phyloP scores from a whole-genome alignment of 2,797 vertebrate genomes.

The Synanceia verrucosa region DNA sequence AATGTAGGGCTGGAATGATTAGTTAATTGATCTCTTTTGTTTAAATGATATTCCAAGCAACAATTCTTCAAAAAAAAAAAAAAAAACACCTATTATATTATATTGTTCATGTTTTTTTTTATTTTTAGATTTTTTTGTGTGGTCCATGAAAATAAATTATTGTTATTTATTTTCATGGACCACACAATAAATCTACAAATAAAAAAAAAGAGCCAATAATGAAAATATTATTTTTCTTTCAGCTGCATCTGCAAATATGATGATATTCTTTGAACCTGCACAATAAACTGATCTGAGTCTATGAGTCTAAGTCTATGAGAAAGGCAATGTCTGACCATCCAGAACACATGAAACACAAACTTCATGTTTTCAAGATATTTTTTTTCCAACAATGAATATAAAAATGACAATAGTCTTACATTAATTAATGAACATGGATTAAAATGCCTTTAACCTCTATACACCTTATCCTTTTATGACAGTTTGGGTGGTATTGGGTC shows the following conservation, averaged over 20 bases:
- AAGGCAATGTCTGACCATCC: not conserved
- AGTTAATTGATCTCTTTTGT: not conserved
- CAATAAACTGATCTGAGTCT: not conserved
- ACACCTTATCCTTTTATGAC: not conserved
- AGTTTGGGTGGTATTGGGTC: not conserved
- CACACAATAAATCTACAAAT: not conserved
- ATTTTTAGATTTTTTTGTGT: not conserved
- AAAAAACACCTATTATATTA: too few relatives aligned
- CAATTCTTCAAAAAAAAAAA: not conserved
- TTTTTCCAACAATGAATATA: not conserved
- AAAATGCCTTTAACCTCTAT: not conserved
- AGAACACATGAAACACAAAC: not conserved
- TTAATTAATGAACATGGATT: not conserved
- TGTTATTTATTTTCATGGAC: rapidly evolving
- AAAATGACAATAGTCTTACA: not conserved
- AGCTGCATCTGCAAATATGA: not conserved
- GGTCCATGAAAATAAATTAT: too few relatives aligned
- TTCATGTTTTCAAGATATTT: not conserved
- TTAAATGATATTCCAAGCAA: not conserved
- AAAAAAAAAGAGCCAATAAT: not conserved
- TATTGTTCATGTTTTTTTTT: too few relatives aligned
- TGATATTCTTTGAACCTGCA: not conserved
- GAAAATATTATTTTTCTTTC: not conserved
- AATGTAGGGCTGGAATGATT: not conserved
- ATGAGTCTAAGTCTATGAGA: not conserved